phyloP scores from a whole-genome alignment of 2,888 invertebrate genomes.

The Ctena decussata region DNA sequence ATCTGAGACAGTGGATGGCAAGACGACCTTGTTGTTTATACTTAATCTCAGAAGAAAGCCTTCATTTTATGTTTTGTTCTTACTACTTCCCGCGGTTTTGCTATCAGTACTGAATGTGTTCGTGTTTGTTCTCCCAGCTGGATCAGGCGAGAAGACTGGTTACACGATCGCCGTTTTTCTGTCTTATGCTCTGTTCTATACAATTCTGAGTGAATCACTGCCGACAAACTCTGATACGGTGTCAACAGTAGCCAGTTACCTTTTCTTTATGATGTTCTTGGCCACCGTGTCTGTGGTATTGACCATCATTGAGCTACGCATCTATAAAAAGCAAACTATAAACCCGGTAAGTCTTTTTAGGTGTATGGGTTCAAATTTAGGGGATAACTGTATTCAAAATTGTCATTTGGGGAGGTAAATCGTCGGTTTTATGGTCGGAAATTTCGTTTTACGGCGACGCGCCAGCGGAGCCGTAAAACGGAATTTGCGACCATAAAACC shows the following conservation, averaged over 20 bases:
- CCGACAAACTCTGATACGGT: slow-evolving; percentile 61
- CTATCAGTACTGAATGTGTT: slow-evolving; percentile 54
- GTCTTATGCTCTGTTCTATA: slow-evolving; percentile 64
- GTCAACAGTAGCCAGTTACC: slow-evolving; percentile 57
- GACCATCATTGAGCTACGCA: slow-evolving; percentile 53
- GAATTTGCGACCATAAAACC: too few species aligned
- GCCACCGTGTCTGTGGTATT: slow-evolving; percentile 56
- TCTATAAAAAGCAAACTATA: slow-evolving; percentile 41
- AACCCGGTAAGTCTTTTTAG: slow-evolving; percentile 10
- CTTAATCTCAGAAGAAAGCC: slow-evolving; percentile 50
- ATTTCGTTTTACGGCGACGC: too few species aligned
- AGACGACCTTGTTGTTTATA: slow-evolving; percentile 46
- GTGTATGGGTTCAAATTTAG: too few species aligned
- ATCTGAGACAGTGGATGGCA: slow-evolving; percentile 25
- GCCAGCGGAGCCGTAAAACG: too few species aligned
- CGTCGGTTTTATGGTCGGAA: too few species aligned
- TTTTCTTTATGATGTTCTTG: slow-evolving; percentile 65
- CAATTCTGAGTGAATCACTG: slow-evolving; percentile 57
- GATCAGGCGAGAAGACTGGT: slow-evolving; percentile 61
- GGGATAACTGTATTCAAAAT: too few species aligned
- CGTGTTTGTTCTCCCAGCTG: slow-evolving; percentile 61
- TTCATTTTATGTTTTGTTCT: slow-evolving; percentile 57
- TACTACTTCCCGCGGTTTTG: slow-evolving; percentile 54
- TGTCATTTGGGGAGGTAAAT: too few species aligned
- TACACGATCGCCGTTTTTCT: slow-evolving; percentile 60